Conservation (phyloP, 2,888 invertebrate species). For the Brachycybe producta region DNA sequence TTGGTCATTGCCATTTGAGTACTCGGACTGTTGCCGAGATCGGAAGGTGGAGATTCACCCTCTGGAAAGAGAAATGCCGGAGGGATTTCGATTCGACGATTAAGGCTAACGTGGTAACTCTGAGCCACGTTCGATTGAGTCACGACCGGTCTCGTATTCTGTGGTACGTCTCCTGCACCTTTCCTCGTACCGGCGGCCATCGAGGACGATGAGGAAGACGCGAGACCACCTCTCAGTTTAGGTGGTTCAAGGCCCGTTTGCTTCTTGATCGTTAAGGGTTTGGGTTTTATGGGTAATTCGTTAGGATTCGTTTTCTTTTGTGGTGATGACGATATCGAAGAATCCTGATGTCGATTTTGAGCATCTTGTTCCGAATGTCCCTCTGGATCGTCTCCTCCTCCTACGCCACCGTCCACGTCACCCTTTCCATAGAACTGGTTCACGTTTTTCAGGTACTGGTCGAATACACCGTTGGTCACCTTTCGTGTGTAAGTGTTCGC, state of each 20-base stretch:
- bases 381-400: not conserved
- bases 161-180: constrained; percentile 1
- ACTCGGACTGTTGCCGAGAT: constrained; percentile 21
- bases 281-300: constrained; percentile 55
- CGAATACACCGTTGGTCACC: constrained; percentile 6
- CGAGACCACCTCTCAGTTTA: constrained; percentile 20
- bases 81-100: constrained; percentile 66
- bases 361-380: too few species aligned
- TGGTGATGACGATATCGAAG: too few species aligned
- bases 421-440: constrained; percentile 11
- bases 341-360: not conserved
- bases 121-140: too few species aligned
- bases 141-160: too few species aligned
- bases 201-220: constrained; percentile 5
- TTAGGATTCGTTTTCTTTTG: constrained; percentile 23
- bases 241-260: constrained; percentile 41
- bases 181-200: not conserved
- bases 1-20: not conserved
- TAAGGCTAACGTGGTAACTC: constrained; percentile 50
- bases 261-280: constrained; percentile 69
- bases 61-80: constrained; percentile 62
- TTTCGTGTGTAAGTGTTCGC: constrained; percentile 32
- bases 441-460: constrained; percentile 16
- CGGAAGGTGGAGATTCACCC: constrained; percentile 25
- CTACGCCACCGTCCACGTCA: not conserved